Evolutionary conservation across 2,113 vertebrate species (phyloP).

Genomic region (Rhea pennata): DNA sequence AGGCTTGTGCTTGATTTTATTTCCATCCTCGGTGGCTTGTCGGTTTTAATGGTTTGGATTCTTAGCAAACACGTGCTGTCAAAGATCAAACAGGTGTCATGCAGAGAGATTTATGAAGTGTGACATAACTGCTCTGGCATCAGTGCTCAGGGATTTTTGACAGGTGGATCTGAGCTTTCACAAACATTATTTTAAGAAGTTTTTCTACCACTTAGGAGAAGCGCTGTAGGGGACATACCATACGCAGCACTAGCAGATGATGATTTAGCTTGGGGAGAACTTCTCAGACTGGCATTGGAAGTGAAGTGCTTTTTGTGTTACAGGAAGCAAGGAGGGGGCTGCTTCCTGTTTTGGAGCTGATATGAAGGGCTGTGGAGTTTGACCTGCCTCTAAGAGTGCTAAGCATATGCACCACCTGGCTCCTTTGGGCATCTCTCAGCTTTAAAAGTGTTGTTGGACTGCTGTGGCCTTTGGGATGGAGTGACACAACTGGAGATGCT

Average conservation of each 20-base stretch:
- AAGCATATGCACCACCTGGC: too few species aligned
- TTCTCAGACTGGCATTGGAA: neutral
- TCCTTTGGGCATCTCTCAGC: neutral
- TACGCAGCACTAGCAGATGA: rapidly evolving
- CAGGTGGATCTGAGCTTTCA: neutral
- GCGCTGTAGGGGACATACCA: neutral
- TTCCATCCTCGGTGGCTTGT: neutral
- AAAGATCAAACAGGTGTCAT: neutral
- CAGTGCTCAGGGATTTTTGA: neutral
- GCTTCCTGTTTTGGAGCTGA: neutral
- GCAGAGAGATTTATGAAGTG: neutral
- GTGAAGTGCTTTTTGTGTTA: neutral
- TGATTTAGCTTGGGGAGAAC: neutral
- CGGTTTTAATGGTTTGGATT: neutral
- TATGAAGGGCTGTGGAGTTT: neutral
- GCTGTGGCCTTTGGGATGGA: neutral
- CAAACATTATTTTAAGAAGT: neutral
- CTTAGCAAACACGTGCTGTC: neutral
- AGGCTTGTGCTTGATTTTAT: neutral
- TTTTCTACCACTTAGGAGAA: neutral
- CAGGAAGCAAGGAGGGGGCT: neutral
- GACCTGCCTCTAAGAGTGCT: neutral
- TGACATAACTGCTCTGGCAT: neutral
- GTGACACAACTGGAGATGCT: neutral
- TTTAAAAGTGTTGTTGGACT: rapidly evolving